Conservation (phyloP, 2,797 vertebrate species). For the Platyrinchus mystaceus region DNA sequence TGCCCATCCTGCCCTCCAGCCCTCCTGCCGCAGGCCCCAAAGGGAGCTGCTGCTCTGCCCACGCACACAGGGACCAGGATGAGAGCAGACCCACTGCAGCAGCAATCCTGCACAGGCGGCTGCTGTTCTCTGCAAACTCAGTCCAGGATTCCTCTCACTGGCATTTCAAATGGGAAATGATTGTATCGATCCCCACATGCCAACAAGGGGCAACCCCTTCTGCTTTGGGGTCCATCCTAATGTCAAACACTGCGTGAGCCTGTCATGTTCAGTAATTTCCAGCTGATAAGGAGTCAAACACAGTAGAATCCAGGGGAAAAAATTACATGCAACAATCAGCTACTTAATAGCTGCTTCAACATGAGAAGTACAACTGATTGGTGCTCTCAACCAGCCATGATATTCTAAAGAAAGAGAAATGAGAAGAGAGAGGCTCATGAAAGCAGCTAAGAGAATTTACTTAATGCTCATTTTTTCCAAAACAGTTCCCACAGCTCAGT, state of each 20-base stretch:
- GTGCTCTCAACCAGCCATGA: slow-evolving; percentile 53
- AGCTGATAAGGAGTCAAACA: neutral
- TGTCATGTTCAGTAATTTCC: neutral
- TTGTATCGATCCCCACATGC: neutral
- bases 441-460: slow-evolving; percentile 50
- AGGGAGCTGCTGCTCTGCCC: neutral
- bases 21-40: neutral
- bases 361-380: slow-evolving; percentile 42
- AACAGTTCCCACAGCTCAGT: slow-evolving; percentile 18
- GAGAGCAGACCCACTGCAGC: neutral
- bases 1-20: neutral
- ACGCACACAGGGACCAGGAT: neutral
- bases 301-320: slow-evolving; percentile 21
- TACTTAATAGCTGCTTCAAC: slow-evolving; percentile 59
- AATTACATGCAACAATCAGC: slow-evolving; percentile 34
- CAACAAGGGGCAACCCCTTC: neutral
- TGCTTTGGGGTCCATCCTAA: neutral
- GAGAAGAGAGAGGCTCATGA: slow-evolving; percentile 10
- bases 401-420: slow-evolving; percentile 52
- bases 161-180: neutral
- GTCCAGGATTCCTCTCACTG: neutral
- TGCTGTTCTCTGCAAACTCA: neutral
- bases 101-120: neutral
- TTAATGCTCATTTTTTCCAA: neutral
- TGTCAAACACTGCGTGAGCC: neutral